Conservation (phyloP, 2,797 vertebrate species). For the Eupleurogrammus muticus region DNA sequence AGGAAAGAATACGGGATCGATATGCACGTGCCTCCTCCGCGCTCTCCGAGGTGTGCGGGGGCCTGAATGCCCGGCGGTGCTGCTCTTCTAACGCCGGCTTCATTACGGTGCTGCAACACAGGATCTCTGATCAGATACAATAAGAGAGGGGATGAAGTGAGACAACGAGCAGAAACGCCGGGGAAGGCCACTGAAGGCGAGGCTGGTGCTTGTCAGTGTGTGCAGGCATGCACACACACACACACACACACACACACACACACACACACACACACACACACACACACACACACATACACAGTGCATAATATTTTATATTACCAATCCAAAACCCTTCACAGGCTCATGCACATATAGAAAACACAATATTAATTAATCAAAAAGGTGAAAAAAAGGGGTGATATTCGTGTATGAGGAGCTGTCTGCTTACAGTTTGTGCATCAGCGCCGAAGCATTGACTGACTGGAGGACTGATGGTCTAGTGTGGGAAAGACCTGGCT, state of each 20-base stretch:
- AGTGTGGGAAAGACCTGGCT: slow-evolving; percentile 77
- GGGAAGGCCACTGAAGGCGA: slow-evolving; percentile 54
- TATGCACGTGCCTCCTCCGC: slow-evolving; percentile 70
- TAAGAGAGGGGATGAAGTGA: slow-evolving; percentile 69
- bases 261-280: background rate
- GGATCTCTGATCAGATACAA: slow-evolving; percentile 73
- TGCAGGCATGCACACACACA: no score
- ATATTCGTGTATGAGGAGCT: slow-evolving; percentile 31
- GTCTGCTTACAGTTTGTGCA: slow-evolving; percentile 33
- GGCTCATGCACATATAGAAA: background rate
- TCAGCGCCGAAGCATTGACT: slow-evolving; percentile 48
- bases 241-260: no score
- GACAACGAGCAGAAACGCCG: slow-evolving; percentile 58
- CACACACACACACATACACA: background rate
- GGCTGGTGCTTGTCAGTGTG: slow-evolving; percentile 33
- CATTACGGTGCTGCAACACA: slow-evolving; percentile 74
- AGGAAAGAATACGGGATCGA: slow-evolving; percentile 80
- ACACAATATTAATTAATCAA: background rate
- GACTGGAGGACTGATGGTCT: slow-evolving; percentile 64
- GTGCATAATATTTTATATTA: slow-evolving; percentile 51
- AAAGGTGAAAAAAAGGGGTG: slow-evolving; percentile 6
- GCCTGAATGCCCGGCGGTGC: slow-evolving; percentile 66
- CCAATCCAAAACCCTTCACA: slow-evolving; percentile 13
- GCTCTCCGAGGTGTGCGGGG: slow-evolving; percentile 73
- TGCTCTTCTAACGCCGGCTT: slow-evolving; percentile 69